Percentiles rank a stretch among this genome's conserved stretches.
Evolutionary conservation across 2,797 vertebrate species (phyloP).

Genomic region (Pseudochirops cupreus): DNA sequence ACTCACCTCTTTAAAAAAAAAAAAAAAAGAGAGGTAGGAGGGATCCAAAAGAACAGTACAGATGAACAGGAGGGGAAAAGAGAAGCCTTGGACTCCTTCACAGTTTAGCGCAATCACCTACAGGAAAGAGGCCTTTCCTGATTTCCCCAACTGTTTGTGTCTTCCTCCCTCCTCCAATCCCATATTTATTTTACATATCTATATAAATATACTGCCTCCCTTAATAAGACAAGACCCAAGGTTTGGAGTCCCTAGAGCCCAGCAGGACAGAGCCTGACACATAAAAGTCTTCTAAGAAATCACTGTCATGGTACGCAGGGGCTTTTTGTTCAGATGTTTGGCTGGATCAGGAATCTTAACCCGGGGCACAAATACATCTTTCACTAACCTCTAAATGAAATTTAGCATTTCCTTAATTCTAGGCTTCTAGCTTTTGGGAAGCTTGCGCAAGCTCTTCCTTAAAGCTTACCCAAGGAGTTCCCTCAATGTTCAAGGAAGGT

Average conservation of each 20-base stretch:
- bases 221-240: neutral
- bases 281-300: neutral
- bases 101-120: neutral
- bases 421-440: neutral
- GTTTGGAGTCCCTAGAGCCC: neutral
- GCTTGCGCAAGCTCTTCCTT: too few relatives aligned
- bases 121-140: neutral
- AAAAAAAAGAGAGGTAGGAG: too few relatives aligned
- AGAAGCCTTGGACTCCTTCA: neutral
- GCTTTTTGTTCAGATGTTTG: neutral
- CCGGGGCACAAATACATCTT: neutral
- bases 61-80: neutral
- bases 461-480: neutral
- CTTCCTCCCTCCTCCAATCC: neutral
- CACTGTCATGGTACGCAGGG: neutral
- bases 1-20: neutral
- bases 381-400: neutral
- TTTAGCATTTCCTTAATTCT: neutral
- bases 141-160: neutral
- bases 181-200: neutral
- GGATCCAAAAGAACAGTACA: neutral
- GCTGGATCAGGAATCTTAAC: neutral
- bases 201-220: neutral
- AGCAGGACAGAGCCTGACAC: neutral
- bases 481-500: neutral